These are phyloP conservation scores for Orthosia cruda DNA, from an alignment of 2,888 invertebrate genomes.

Conservation along the genomic window DNA sequence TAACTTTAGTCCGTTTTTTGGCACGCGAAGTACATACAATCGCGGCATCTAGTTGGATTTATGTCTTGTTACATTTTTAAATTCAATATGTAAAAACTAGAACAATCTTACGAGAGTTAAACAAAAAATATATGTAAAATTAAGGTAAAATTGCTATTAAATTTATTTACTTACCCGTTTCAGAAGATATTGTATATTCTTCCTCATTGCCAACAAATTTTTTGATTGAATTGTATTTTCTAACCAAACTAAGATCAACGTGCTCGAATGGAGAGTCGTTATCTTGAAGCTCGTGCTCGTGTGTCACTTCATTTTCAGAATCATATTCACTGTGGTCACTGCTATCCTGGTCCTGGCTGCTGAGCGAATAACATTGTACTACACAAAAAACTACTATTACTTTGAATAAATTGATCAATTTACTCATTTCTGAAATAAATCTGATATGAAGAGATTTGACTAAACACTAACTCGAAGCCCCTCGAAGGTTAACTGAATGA, in stretches of 20 bases:
- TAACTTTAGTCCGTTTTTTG: too few species aligned
- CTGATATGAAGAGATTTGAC: slow-evolving; percentile 2
- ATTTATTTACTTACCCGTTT: slow-evolving; percentile 34
- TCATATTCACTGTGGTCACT: slow-evolving; percentile 9
- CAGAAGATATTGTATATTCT: not conserved
- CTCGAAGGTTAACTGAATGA: slow-evolving; percentile 4
- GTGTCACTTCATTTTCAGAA: slow-evolving; percentile 39
- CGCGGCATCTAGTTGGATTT: too few species aligned
- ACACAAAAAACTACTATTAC: slow-evolving; percentile 15
- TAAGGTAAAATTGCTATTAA: too few species aligned
- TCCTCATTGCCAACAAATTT: not conserved
- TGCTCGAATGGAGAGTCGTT: not conserved
- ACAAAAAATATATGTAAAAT: too few species aligned
- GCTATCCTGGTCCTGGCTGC: slow-evolving; percentile 2
- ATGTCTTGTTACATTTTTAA: slow-evolving; percentile 1
- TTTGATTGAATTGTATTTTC: slow-evolving; percentile 15
- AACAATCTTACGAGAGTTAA: not conserved
- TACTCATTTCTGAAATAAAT: slow-evolving; percentile 23
- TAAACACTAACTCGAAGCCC: not conserved
- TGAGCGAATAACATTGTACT: slow-evolving; percentile 10
- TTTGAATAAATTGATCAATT: not conserved
- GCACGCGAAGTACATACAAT: too few species aligned
- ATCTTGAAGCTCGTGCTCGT: not conserved
- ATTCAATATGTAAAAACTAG: not conserved
- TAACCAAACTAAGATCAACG: not conserved